phyloP scores from a whole-genome alignment of 2,113 vertebrate genomes.

The Melospiza georgiana region DNA sequence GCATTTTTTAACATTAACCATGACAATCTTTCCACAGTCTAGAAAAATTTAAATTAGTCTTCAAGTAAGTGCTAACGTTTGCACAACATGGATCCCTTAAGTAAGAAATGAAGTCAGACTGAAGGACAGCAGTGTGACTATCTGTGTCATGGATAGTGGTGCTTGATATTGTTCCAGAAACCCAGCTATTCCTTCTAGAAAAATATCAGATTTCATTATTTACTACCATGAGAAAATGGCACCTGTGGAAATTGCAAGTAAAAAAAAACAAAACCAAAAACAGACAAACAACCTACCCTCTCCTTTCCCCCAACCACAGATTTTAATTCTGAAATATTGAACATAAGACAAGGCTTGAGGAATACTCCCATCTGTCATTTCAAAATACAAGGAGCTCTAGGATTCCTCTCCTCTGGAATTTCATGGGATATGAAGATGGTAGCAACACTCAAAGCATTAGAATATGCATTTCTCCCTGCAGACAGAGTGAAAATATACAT shows the following conservation, averaged over 20 bases:
- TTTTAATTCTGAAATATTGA: background rate
- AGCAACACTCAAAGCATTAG: background rate
- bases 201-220: background rate
- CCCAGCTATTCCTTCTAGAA: background rate
- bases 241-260: background rate
- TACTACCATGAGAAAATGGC: background rate
- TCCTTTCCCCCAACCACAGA: accelerated
- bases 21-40: background rate
- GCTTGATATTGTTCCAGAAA: background rate
- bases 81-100: background rate
- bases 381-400: background rate
- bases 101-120: background rate
- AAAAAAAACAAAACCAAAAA: background rate
- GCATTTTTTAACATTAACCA: background rate
- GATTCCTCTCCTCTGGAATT: background rate
- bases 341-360: background rate
- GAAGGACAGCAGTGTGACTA: background rate
- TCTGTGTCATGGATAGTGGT: background rate
- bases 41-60: background rate
- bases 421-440: background rate
- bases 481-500: background rate
- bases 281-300: background rate
- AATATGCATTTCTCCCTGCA: background rate
- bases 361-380: background rate
- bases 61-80: background rate